Percentiles rank a stretch among this genome's conserved stretches.
phyloP scores from a whole-genome alignment of 1,140 invertebrate species.

The Halyomorpha halys region DNA sequence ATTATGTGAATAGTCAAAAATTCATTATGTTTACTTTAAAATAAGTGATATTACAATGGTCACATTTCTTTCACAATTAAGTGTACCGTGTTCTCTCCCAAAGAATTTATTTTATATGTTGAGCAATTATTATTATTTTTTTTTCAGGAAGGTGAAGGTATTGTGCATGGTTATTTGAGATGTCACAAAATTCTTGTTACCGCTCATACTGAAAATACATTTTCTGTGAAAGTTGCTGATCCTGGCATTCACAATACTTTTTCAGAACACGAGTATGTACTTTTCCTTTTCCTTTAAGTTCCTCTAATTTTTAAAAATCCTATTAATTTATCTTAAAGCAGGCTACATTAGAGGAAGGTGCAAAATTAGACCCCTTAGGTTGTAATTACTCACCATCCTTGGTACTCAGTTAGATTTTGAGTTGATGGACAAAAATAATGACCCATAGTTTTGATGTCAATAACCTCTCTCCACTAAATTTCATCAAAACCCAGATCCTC shows the following conservation, averaged over 20 bases:
- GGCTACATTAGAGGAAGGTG: too few relatives aligned
- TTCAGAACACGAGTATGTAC: constrained; percentile 50
- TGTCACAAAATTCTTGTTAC: constrained; percentile 71
- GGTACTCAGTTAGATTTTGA: constrained; percentile 12
- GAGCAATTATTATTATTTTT: constrained; percentile 20
- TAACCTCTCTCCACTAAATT: too few relatives aligned
- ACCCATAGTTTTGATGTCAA: too few relatives aligned
- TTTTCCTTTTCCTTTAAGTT: constrained; percentile 15
- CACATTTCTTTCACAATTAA: too few relatives aligned
- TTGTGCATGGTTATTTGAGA: constrained; percentile 75
- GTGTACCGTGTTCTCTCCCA: too few relatives aligned
- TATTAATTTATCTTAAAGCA: neutral
- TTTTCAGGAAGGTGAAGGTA: constrained; percentile 56
- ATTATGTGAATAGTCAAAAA: too few relatives aligned
- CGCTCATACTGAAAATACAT: constrained; percentile 50
- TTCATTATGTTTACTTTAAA: too few relatives aligned
- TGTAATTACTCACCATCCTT: neutral
- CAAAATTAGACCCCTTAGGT: neutral
- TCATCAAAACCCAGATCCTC: too few relatives aligned
- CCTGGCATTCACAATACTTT: constrained; percentile 53
- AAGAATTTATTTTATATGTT: too few relatives aligned
- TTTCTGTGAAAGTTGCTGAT: constrained; percentile 69
- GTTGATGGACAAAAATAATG: too few relatives aligned
- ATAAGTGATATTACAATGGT: too few relatives aligned
- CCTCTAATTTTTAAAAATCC: neutral